These are phyloP conservation scores for Microtus agrestis DNA, from an alignment of 2,797 vertebrate genomes.

Conservation along the genomic window DNA sequence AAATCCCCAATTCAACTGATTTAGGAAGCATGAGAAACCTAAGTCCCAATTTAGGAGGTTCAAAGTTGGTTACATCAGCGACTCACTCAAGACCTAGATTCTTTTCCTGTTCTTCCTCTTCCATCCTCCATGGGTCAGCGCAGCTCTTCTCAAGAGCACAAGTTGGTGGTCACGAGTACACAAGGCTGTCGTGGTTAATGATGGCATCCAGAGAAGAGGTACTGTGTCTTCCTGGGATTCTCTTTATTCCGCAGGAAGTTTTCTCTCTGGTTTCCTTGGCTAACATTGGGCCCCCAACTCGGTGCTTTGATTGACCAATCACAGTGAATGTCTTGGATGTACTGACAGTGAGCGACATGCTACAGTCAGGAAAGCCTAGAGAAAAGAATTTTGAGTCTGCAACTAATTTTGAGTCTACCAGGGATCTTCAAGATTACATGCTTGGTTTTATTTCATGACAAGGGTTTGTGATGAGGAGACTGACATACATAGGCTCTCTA, in stretches of 20 bases:
- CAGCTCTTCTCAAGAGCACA: neutral
- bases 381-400: neutral
- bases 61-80: neutral
- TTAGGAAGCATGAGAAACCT: neutral
- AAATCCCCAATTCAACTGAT: neutral
- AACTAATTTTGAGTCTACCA: neutral
- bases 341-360: neutral
- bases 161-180: neutral
- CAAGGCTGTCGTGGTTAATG: neutral
- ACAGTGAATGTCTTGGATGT: neutral
- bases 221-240: neutral
- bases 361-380: neutral
- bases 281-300: no score
- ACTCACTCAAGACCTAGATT: neutral
- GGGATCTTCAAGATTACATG: neutral
- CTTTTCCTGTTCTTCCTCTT: neutral
- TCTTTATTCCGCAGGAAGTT: neutral
- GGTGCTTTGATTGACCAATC: neutral
- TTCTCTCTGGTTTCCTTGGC: neutral
- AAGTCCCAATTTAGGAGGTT: neutral
- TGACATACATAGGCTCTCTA: neutral
- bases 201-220: neutral
- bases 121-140: neutral
- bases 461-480: neutral
- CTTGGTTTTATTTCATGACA: constrained; percentile 23